Evolutionary conservation across 2,113 vertebrate species (phyloP).

Genomic region (Psammodynastes pulverulentus): DNA sequence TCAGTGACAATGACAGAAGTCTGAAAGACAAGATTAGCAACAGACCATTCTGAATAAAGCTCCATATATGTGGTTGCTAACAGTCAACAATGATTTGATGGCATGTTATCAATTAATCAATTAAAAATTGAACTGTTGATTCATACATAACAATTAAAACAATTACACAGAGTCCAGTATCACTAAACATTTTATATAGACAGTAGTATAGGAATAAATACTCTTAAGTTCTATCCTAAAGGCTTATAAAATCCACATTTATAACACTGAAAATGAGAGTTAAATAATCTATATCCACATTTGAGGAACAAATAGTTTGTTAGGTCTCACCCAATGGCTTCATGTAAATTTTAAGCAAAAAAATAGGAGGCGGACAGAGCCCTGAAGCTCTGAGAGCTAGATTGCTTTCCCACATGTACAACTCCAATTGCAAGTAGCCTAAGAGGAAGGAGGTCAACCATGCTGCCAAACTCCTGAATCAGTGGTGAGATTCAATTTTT

Average conservation of each 20-base stretch:
- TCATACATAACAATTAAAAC: too few species aligned
- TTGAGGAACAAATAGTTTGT: not conserved
- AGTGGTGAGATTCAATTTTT: too few species aligned
- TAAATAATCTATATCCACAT: not conserved
- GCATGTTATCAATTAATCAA: not conserved
- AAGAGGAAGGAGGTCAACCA: not conserved
- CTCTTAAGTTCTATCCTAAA: not conserved
- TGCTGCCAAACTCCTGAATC: not conserved
- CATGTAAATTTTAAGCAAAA: not conserved
- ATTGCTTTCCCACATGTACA: not conserved
- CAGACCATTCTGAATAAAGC: not conserved
- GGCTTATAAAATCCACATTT: not conserved
- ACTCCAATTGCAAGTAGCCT: not conserved
- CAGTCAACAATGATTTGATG: not conserved
- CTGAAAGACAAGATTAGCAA: not conserved
- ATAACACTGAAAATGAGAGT: not conserved
- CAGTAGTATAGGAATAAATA: not conserved
- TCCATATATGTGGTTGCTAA: not conserved
- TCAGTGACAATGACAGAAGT: not conserved
- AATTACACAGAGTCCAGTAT: too few species aligned
- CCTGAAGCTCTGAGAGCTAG: not conserved
- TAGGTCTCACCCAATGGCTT: not conserved
- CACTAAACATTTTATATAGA: not conserved
- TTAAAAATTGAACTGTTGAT: not conserved
- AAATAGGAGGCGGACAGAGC: not conserved